phyloP scores from a whole-genome alignment of 2,888 invertebrate genomes.

The Neoascia interrupta region DNA sequence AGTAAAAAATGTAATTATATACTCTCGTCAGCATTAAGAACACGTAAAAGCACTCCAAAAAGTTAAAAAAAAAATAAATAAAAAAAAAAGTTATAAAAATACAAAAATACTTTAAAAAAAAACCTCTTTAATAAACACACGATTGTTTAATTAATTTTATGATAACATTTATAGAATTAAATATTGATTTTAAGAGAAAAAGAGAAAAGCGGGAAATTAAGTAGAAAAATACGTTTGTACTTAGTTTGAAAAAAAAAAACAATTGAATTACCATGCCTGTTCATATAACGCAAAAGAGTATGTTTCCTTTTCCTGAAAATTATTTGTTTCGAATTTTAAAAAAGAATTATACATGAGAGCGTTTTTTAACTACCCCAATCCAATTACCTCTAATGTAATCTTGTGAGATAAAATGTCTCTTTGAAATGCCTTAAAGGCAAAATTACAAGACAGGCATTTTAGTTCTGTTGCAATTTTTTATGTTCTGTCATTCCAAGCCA shows the following conservation, averaged over 20 bases:
- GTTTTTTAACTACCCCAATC: no score
- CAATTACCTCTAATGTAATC: no score
- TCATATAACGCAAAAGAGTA: constrained; percentile 44
- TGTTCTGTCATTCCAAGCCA: constrained; percentile 13
- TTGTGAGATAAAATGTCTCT: no score
- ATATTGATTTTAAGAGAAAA: constrained; percentile 68
- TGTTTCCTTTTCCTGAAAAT: constrained; percentile 33
- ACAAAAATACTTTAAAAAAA: constrained; percentile 58
- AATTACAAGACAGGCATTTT: no score
- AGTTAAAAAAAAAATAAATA: constrained; percentile 55
- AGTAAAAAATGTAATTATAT: constrained; percentile 79
- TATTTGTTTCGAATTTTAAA: no score
- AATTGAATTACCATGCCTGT: no score
- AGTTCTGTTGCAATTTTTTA: no score
- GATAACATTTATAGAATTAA: constrained; percentile 67
- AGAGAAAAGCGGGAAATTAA: constrained; percentile 66
- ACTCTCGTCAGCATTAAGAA: constrained; percentile 52
- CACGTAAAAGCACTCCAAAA: constrained; percentile 64
- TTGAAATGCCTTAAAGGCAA: no score
- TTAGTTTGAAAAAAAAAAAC: no score
- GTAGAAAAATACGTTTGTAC: no score
- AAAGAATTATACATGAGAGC: no score
- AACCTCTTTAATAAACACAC: constrained; percentile 57
- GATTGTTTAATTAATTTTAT: constrained; percentile 70
- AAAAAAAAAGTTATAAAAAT: constrained; percentile 56